Base-by-base conservation (phyloP, 2,113 vertebrate species). In the Oenanthe oenanthe region DNA sequence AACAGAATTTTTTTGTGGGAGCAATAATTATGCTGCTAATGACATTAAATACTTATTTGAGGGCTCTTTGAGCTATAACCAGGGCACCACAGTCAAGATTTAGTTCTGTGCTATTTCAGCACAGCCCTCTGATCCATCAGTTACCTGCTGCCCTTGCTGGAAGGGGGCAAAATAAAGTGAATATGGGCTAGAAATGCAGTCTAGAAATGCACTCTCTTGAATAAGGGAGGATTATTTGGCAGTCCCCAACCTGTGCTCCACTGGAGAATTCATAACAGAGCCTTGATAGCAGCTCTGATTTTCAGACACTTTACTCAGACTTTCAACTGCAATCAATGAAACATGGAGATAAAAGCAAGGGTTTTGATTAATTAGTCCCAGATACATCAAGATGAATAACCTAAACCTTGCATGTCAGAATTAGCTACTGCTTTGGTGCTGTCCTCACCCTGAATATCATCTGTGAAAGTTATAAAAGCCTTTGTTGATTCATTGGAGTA, bases 311-410 rank as follows among this genome's bases (percentile, higher is more conserved):
- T 75, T 62, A 32, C n/a, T 87, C 87, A 87, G 47, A 28, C 57
- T 82, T 86, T 54, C 63, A 86, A 43, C 51, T 63, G 60, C 81
- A 84, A 40, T 67, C 63, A 83, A 88, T 56, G 54, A 57, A 91
- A 91, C 12, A 45, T 2, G 14, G 78, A 92, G 71, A 93, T 87
- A 57, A 91, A 85, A 91, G 81, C 54, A 82, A 82, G 20, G 51
- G 24, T 9, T 91, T 92, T 84, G 62, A 89, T 91, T 91, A 92
- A 94, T 82, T 92, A 88, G 66, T 34, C 45, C 38, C 67, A 93
- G 74, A 82, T 66, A 57, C 22, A 89, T 70, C 58, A 77, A 76
- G 76, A 89, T 51, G 54, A 94, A 73, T 73, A 94, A 88, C 66
- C 58, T 58, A 76, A 82, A 83, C 38, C 34, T 54, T 6, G 0